phyloP scores from a whole-genome alignment of 2,888 invertebrate genomes.

The Drosophila barbarae region DNA sequence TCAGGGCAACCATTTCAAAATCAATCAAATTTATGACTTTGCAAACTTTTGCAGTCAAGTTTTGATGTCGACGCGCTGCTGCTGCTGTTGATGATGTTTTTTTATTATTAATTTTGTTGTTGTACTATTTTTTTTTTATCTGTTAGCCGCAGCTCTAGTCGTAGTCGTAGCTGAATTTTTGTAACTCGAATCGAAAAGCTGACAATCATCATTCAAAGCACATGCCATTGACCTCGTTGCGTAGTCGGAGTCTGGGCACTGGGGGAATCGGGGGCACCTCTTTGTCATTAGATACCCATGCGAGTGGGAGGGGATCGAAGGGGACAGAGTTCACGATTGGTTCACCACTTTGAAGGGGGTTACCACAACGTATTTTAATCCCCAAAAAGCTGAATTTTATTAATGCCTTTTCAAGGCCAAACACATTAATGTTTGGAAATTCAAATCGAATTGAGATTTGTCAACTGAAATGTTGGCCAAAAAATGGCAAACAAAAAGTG shows the following conservation, averaged over 20 bases:
- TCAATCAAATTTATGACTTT: constrained; percentile 74
- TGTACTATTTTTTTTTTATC: constrained; percentile 11
- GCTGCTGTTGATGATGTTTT: constrained; percentile 12
- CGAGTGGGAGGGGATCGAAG: constrained; percentile 1
- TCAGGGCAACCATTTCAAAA: constrained; percentile 67
- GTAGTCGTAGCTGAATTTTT: constrained; percentile 31
- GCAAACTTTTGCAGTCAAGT: constrained; percentile 57
- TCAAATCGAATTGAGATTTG: constrained; percentile 1
- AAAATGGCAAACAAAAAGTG: not conserved
- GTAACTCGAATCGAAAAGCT: constrained; percentile 42
- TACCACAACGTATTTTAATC: constrained; percentile 22
- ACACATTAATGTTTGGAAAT: constrained; percentile 10
- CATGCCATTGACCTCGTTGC: constrained; percentile 71
- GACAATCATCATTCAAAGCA: constrained; percentile 46
- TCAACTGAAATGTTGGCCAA: constrained; percentile 2
- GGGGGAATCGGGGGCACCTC: constrained; percentile 15
- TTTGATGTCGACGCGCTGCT: constrained; percentile 20
- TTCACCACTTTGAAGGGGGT: constrained; percentile 32
- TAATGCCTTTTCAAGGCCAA: constrained; percentile 31
- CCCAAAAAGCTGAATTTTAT: constrained; percentile 22
- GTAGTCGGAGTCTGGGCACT: constrained; percentile 47
- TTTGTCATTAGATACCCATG: constrained; percentile 37
- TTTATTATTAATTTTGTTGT: constrained; percentile 6
- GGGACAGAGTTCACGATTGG: constrained; percentile 15
- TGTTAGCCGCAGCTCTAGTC: constrained; percentile 31